These are phyloP conservation scores for Heliconius ethilla DNA, from an alignment of 2,888 invertebrate genomes.

Conservation along the genomic window DNA sequence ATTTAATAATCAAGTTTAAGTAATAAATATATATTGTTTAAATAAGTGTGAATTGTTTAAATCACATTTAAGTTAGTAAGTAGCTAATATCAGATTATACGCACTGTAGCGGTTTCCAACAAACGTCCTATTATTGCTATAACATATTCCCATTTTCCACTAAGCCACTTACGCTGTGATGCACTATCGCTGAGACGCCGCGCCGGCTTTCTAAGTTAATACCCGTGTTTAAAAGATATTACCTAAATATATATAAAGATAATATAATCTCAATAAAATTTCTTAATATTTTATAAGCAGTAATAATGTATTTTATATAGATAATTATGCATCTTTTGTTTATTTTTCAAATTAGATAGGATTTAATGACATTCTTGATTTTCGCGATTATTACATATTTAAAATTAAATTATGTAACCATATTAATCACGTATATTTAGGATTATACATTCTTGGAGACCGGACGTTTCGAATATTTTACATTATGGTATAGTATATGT, in stretches of 20 bases:
- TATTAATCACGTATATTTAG: too few species aligned
- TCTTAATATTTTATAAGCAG: background rate
- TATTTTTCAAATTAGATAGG: background rate
- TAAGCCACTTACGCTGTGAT: slow-evolving; percentile 8
- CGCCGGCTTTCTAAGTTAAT: slow-evolving; percentile 6
- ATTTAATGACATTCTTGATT: background rate
- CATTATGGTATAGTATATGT: too few species aligned
- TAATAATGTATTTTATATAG: background rate
- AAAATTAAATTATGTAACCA: too few species aligned
- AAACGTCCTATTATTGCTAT: slow-evolving; percentile 9
- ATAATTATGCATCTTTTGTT: background rate
- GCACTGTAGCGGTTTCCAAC: slow-evolving; percentile 16
- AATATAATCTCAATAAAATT: background rate
- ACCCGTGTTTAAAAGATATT: slow-evolving; percentile 1
- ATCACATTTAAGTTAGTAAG: background rate
- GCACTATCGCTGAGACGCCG: slow-evolving; percentile 6
- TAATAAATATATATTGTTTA: background rate
- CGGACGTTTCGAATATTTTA: too few species aligned
- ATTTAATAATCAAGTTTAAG: too few species aligned
- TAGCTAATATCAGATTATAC: slow-evolving; percentile 3
- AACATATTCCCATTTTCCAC: slow-evolving; percentile 8
- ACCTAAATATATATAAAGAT: background rate
- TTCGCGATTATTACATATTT: too few species aligned
- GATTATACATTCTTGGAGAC: too few species aligned
- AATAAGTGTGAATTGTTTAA: background rate